Evolutionary conservation across 2,888 invertebrate species (phyloP), one percentile per base, ranked within the genome.

Genomic region (Himalopsyche japonica): DNA sequence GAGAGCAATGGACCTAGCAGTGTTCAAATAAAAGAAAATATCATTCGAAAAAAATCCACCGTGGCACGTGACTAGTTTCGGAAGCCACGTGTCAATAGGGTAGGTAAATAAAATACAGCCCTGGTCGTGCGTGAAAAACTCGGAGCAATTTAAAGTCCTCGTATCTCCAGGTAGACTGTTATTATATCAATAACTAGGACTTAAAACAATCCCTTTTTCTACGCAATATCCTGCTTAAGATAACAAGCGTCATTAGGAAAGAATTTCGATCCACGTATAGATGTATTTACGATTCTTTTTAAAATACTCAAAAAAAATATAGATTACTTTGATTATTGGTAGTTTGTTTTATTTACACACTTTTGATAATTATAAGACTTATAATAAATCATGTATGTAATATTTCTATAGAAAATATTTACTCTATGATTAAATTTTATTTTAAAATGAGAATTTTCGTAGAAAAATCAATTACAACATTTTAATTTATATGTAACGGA

Each of bases 51-150:
- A 37, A 76, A 76, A 76, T 34, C 76, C 76, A 76, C 76, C 34
- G 76, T 18, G 76, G 76, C 76, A 76, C 76, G 76, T 76, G 76
- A 76, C 76, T 34, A 76, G 76, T 76, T 76, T 76, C 32, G 32
- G 76, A 32, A 34, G 34, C 76, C 76, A 76, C 76, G 76, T 76
- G 76, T 76, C 76, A 32, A 76, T 76, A 34, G 76, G 76, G 76
- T 76, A 34, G 30, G 27, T 34, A 76, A 76, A 76, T n/a, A 76
- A 76, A 34, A 27, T 32, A 57, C 24, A 57, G 57, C 57, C 20
- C 57, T 57, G 57, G 57, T 20, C 57, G 57, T 57, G 57, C 57
- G 57, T 57, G 32, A 76, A 34, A 76, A 32, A 32, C 76, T 76
- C 32, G 27, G 15, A 34, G 15, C 76, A 76, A 30, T 76, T 76